Conservation (phyloP, 1,140 invertebrate genomes). For the Scaptomyza pallida region DNA sequence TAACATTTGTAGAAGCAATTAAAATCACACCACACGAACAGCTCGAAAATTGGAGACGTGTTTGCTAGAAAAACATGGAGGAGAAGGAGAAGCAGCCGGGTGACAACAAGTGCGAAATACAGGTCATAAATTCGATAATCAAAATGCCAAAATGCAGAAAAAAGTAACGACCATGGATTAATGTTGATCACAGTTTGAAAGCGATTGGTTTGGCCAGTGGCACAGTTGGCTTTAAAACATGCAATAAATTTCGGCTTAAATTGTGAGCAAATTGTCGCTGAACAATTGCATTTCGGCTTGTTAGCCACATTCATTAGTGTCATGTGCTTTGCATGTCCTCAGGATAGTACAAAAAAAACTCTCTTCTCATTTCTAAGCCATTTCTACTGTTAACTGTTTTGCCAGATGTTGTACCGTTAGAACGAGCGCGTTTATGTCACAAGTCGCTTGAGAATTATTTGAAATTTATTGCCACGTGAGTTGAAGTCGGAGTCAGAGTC, state of each 20-base stretch:
- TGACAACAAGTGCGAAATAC: constrained; percentile 30
- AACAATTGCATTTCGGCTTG: constrained; percentile 67
- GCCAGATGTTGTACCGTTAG: constrained; percentile 48
- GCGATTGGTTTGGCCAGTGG: constrained; percentile 14
- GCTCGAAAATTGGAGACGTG: constrained; percentile 38
- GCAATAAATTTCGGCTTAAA: constrained; percentile 52
- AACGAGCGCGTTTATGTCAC: constrained; percentile 51
- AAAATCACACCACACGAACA: constrained; percentile 74
- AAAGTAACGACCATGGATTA: constrained; percentile 23
- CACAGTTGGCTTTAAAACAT: constrained; percentile 15
- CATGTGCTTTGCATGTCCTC: constrained; percentile 63
- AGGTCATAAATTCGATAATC: constrained; percentile 72
- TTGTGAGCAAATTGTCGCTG: constrained; percentile 74
- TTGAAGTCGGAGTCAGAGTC: no score
- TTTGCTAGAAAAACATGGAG: constrained; percentile 53
- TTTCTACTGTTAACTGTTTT: constrained; percentile 12
- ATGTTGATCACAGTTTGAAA: constrained; percentile 50
- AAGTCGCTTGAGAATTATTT: constrained; percentile 33
- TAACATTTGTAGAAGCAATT: constrained; percentile 79
- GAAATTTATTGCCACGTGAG: constrained; percentile 27
- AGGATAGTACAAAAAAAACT: constrained; percentile 12
- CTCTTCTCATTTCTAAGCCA: constrained; percentile 6
- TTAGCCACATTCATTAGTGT: constrained; percentile 73
- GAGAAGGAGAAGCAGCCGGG: no score
- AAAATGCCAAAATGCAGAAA: constrained; percentile 64